Evolutionary conservation across 2,113 vertebrate species (phyloP), one percentile per base, ranked within the genome.

Genomic region (Callithrix jacchus): DNA sequence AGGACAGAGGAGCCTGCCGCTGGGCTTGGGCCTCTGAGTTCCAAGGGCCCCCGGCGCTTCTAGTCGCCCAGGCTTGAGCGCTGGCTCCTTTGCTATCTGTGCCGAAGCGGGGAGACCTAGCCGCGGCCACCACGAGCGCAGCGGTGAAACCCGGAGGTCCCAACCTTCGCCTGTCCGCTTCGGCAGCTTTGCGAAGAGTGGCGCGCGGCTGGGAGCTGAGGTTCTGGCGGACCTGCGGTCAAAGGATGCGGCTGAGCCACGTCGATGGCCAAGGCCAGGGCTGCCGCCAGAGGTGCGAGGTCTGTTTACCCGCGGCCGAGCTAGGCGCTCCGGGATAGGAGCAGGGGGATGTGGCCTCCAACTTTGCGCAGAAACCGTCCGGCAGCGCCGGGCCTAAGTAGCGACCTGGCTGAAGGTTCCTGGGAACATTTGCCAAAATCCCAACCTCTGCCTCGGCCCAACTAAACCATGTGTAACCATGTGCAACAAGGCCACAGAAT

Each of bases 231-330:
- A 56, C 79, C 32, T 16, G 25, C 0, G 13, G 56, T 32, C 6
- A 9, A 32, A 66, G 73, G 56, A 45, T 30, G 25, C 10, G 3
- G 37, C 49, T 27, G 49, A 3, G 87, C 32, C 14, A 8, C 0
- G 16, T 23, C 0, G 1, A 8, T 8, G 2, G 58, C 74, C 20
- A 1, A 5, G 8, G 37, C 61, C 61, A 0, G 1, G 30, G 89
- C 94, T 54, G 70, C 54, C 0, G 30, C 37, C 0, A 47, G 35
- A 61, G 0, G 7, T 8, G 68, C 7, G 64, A 37, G 35, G 16
- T 54, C 25, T 14, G 35, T 3, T 45, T 11, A 0, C 54, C 56
- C 0, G 8, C 9, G 20, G 20, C 45, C 0, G 0, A 2, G 76
- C 23, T 13, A 1, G 76, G 68, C 3, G 40, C 82, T 17, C 82